These are phyloP conservation scores for Microctonus brassicae DNA, from an alignment of 2,888 invertebrate genomes.

Conservation along the genomic window DNA sequence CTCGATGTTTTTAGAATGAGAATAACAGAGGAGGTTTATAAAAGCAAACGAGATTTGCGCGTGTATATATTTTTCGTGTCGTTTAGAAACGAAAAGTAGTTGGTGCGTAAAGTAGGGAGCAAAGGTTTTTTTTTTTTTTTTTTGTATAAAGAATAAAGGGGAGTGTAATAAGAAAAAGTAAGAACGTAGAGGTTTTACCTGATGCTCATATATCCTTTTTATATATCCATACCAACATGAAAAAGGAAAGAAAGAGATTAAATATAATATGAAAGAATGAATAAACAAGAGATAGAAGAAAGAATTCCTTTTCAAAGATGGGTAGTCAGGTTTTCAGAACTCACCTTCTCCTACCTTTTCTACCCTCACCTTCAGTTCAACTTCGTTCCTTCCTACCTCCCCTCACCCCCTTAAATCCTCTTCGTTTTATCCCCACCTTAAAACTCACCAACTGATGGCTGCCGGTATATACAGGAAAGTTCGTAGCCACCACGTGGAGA, in stretches of 20 bases:
- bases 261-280: not conserved
- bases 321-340: slow-evolving; percentile 23
- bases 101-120: not conserved
- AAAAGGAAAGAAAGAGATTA: not conserved
- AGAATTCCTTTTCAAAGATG: slow-evolving; percentile 33
- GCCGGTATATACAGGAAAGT: slow-evolving; percentile 30
- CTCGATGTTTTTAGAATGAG: slow-evolving; percentile 29
- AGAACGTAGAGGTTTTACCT: slow-evolving; percentile 33
- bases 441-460: slow-evolving; percentile 27
- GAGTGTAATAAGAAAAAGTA: slow-evolving; percentile 34
- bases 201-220: not conserved
- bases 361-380: slow-evolving; percentile 45
- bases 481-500: slow-evolving; percentile 42
- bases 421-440: slow-evolving; percentile 18
- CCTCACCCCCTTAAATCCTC: slow-evolving; percentile 23
- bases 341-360: not conserved
- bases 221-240: not conserved
- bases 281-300: no score
- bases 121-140: no score
- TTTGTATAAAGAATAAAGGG: slow-evolving; percentile 49
- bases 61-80: not conserved
- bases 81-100: slow-evolving; percentile 1
- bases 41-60: not conserved
- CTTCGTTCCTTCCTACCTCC: slow-evolving; percentile 35
- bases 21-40: not conserved